Evolutionary conservation across 2,888 invertebrate genomes (phyloP).

Genomic region (Drosophila austrosaltans): DNA sequence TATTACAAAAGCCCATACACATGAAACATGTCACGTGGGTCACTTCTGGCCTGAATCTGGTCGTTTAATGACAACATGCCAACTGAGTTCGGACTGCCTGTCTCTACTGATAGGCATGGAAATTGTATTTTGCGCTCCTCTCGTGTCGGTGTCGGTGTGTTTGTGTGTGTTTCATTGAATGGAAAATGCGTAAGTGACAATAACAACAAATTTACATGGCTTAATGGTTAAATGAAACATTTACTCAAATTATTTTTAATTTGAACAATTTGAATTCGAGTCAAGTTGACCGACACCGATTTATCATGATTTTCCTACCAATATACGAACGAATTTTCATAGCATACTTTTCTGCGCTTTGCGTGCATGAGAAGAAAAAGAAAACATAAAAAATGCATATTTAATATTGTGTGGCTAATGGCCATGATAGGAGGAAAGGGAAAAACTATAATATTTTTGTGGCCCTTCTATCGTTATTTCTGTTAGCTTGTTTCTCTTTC

Average conservation of each 20-base stretch:
- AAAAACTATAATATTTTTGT: constrained; percentile 50
- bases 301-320: constrained; percentile 33
- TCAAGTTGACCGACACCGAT: constrained; percentile 1
- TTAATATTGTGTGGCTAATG: constrained; percentile 49
- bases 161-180: constrained; percentile 69
- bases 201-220: constrained; percentile 56
- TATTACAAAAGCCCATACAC: not conserved
- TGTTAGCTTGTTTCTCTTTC: no score
- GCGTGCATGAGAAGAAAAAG: not conserved
- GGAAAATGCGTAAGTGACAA: constrained; percentile 56
- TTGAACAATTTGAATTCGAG: constrained; percentile 49
- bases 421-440: constrained; percentile 23
- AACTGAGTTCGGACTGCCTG: constrained; percentile 34
- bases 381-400: constrained; percentile 53
- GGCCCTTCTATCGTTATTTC: constrained; percentile 9
- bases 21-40: constrained; percentile 15
- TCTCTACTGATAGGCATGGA: constrained; percentile 41
- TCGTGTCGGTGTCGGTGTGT: not conserved
- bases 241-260: constrained; percentile 59
- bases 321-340: constrained; percentile 50
- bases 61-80: constrained; percentile 66
- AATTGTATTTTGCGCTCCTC: constrained; percentile 16
- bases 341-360: constrained; percentile 62
- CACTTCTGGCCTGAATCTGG: constrained; percentile 40
- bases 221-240: constrained; percentile 56